phyloP scores from a whole-genome alignment of 2,113 vertebrate genomes.

The Pleuronectes platessa region DNA sequence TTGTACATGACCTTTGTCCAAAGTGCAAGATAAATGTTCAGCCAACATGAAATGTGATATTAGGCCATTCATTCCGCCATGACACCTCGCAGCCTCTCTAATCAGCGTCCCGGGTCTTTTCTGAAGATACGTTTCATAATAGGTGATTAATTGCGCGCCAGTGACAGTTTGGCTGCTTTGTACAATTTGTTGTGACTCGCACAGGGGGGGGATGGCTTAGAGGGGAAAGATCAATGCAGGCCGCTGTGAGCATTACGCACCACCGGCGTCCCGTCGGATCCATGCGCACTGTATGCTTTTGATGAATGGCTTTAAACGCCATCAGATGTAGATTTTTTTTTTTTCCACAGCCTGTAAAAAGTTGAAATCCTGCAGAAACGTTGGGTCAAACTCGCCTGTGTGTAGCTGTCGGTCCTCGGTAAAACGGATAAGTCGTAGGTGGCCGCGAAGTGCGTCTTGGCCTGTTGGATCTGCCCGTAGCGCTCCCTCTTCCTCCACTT shows the following conservation, averaged over 20 bases:
- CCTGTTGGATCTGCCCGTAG: conserved; percentile 97
- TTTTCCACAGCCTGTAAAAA: neutral
- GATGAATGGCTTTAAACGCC: neutral
- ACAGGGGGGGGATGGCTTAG: neutral
- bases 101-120: conserved; percentile 58
- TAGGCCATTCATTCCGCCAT: conserved; percentile 50
- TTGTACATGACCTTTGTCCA: conserved; percentile 63
- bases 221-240: neutral
- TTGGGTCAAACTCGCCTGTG: conserved; percentile 84
- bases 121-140: conserved; percentile 38
- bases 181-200: neutral
- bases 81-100: conserved; percentile 54
- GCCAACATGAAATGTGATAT: conserved; percentile 59
- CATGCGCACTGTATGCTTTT: neutral
- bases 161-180: neutral
- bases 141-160: conserved; percentile 39
- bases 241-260: neutral
- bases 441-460: conserved; percentile 95
- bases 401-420: conserved; percentile 93
- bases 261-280: too few relatives aligned
- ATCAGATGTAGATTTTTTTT: neutral
- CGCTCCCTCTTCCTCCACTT: conserved; percentile 98
- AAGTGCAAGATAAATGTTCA: conserved; percentile 54
- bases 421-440: conserved; percentile 96
- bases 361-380: neutral